These are phyloP conservation scores for Euspilapteryx auroguttella DNA, from an alignment of 2,888 invertebrate species.

Conservation along the genomic window DNA sequence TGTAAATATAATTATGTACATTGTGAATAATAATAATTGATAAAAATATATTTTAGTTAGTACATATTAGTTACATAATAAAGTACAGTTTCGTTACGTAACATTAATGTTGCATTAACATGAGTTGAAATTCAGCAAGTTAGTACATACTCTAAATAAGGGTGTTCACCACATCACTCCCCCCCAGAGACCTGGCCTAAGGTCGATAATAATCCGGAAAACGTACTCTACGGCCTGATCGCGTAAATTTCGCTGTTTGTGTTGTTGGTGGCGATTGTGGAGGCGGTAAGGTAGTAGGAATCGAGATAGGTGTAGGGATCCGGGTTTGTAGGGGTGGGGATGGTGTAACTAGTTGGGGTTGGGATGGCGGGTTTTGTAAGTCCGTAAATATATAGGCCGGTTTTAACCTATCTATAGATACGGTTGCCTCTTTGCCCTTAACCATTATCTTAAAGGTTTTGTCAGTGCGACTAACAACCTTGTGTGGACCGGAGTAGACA, in stretches of 20 bases:
- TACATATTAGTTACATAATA: too few relatives aligned
- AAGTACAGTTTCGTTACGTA: too few relatives aligned
- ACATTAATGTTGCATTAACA: too few relatives aligned
- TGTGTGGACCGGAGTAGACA: conserved; percentile 13
- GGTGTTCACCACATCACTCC: conserved; percentile 1
- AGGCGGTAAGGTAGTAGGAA: not conserved
- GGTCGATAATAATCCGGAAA: not conserved
- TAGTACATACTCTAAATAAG: too few relatives aligned
- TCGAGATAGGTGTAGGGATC: not conserved
- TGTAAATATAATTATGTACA: too few relatives aligned
- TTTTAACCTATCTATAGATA: conserved; percentile 12
- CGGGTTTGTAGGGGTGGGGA: not conserved
- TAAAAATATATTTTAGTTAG: too few relatives aligned
- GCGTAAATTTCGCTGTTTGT: not conserved
- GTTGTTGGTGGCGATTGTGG: not conserved
- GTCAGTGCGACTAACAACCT: conserved; percentile 9
- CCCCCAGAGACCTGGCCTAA: conserved; percentile 1
- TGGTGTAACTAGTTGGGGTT: not conserved
- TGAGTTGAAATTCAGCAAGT: too few relatives aligned
- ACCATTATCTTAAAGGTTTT: conserved; percentile 11
- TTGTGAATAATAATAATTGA: too few relatives aligned
- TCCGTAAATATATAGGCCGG: conserved; percentile 9
- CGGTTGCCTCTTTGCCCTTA: conserved; percentile 10
- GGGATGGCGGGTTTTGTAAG: not conserved
- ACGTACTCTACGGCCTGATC: not conserved